These are phyloP conservation scores for Petromus typicus DNA, from an alignment of 2,113 vertebrate species.

Conservation along the genomic window DNA sequence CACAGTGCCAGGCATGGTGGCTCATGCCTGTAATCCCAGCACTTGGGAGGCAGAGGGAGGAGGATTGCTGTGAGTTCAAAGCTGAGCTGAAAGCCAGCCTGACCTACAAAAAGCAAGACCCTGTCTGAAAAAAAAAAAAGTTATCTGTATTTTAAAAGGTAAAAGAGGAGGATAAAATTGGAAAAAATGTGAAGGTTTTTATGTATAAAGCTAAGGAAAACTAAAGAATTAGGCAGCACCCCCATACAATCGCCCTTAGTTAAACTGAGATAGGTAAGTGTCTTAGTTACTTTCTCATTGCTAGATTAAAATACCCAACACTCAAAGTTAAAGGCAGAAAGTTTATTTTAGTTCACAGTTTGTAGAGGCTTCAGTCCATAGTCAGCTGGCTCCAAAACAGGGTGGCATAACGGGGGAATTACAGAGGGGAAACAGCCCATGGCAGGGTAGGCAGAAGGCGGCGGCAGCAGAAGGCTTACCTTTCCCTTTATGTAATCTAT, in stretches of 20 bases:
- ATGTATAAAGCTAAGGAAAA: not conserved
- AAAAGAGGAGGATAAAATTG: not conserved
- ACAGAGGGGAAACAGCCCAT: not conserved
- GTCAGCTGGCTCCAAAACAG: not conserved
- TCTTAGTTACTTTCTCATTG: not conserved
- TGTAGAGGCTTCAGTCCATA: not conserved
- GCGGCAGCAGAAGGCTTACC: not conserved
- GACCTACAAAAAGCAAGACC: too few species aligned
- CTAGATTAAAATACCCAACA: too few species aligned
- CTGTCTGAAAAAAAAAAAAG: not conserved
- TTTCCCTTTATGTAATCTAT: not conserved
- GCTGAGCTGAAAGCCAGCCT: too few species aligned
- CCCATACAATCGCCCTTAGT: not conserved
- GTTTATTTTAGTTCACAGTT: not conserved
- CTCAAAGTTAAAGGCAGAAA: too few species aligned
- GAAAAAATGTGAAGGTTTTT: conserved; percentile 1
- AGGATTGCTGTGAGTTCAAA: too few species aligned
- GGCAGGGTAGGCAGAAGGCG: not conserved
- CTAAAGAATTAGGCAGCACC: not conserved
- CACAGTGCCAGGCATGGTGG: too few species aligned
- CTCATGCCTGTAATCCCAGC: too few species aligned
- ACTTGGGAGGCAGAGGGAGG: too few species aligned
- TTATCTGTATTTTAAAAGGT: not conserved
- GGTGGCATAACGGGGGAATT: not conserved
- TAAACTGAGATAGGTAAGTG: not conserved